Conservation (phyloP, 1,140 invertebrate species). For the Trinorchestia longiramus region DNA sequence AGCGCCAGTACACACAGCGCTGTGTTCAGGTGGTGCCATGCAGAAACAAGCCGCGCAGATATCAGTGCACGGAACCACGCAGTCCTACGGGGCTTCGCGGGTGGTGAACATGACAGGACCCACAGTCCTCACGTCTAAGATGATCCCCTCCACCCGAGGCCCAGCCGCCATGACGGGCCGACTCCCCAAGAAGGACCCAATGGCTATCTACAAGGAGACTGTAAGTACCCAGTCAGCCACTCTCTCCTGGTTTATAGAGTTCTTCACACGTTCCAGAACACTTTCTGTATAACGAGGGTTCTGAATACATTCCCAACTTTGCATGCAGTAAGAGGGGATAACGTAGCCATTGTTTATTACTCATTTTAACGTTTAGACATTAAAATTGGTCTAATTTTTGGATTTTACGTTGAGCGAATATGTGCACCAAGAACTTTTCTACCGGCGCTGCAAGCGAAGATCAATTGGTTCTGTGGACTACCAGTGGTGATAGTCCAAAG, state of each 20-base stretch:
- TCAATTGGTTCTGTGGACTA: background rate
- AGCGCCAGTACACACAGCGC: background rate
- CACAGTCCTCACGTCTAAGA: slow-evolving; percentile 5
- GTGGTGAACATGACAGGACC: slow-evolving; percentile 39
- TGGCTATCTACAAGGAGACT: slow-evolving; percentile 33
- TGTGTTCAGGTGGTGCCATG: background rate
- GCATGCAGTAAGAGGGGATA: background rate
- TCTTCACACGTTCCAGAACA: background rate
- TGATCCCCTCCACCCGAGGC: background rate
- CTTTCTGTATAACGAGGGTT: background rate
- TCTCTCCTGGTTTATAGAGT: background rate
- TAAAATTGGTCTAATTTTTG: background rate
- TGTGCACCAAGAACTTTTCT: background rate
- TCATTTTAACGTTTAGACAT: background rate
- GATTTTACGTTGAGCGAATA: background rate
- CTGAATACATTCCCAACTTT: background rate
- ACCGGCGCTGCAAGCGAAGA: background rate
- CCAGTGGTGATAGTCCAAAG: background rate
- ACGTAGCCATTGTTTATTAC: background rate
- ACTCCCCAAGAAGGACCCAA: slow-evolving; percentile 39
- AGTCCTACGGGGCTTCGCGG: slow-evolving; percentile 26
- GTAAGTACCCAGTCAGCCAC: background rate
- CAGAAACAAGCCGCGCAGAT: background rate
- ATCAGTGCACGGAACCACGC: slow-evolving; percentile 12
- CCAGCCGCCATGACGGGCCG: slow-evolving; percentile 18